Percentiles rank a stretch among this genome's conserved stretches.
phyloP scores from a whole-genome alignment of 2,797 vertebrate genomes.

The Gila robusta region DNA sequence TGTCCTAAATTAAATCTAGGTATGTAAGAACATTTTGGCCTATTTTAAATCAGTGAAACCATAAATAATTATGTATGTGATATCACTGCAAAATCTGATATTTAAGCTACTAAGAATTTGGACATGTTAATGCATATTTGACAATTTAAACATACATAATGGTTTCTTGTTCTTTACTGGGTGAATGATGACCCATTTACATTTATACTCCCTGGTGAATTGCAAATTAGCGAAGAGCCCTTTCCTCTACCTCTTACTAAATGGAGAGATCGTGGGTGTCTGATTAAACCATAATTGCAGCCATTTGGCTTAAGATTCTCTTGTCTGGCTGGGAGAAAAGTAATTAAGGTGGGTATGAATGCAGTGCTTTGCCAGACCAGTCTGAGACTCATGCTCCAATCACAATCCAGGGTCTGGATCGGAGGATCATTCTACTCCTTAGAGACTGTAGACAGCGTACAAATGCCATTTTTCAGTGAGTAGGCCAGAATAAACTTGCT shows the following conservation, averaged over 20 bases:
- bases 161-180: conserved; percentile 33
- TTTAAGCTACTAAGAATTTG: conserved; percentile 24
- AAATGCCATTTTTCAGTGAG: conserved; percentile 12
- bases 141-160: conserved; percentile 48
- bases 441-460: neutral
- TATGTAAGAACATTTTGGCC: neutral
- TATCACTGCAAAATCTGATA: conserved; percentile 6
- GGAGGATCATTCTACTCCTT: conserved; percentile 25
- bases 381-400: conserved; percentile 49
- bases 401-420: conserved; percentile 37
- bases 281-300: conserved; percentile 68
- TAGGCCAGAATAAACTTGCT: conserved; percentile 12
- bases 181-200: conserved; percentile 54
- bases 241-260: conserved; percentile 53
- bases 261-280: conserved; percentile 59
- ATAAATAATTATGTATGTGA: conserved; percentile 5
- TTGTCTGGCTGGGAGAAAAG: conserved; percentile 55
- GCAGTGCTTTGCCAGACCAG: conserved; percentile 52
- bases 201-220: conserved; percentile 52
- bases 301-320: conserved; percentile 64
- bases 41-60: neutral
- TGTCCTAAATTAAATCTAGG: neutral
- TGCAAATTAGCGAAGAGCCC: conserved; percentile 58
- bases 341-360: conserved; percentile 60
- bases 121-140: conserved; percentile 40